Evolutionary conservation across 2,888 invertebrate genomes (phyloP).

Genomic region (Eupithecia tripunctaria): DNA sequence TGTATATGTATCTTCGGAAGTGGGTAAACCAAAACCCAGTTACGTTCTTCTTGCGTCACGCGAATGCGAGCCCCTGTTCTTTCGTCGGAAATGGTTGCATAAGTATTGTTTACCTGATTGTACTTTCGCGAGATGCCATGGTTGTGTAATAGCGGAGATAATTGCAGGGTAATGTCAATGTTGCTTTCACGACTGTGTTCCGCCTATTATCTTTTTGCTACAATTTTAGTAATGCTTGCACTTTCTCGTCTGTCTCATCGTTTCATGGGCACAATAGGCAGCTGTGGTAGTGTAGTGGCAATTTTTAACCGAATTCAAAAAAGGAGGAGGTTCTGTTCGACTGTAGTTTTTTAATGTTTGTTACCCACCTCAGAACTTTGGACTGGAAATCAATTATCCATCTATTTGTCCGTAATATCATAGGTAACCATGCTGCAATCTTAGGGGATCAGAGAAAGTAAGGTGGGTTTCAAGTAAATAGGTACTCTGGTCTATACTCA

Average conservation of each 20-base stretch:
- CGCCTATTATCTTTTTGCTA: slow-evolving; percentile 67
- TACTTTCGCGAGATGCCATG: slow-evolving; percentile 68
- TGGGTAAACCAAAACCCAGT: slow-evolving; percentile 36
- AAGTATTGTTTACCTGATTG: slow-evolving; percentile 75
- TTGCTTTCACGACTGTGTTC: slow-evolving; percentile 76
- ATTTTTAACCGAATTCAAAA: too few relatives aligned
- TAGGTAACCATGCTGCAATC: not conserved
- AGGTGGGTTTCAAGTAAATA: too few relatives aligned
- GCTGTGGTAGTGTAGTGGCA: not conserved
- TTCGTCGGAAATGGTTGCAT: slow-evolving; percentile 71
- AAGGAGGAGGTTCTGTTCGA: too few relatives aligned
- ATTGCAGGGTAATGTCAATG: slow-evolving; percentile 80
- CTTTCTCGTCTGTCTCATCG: slow-evolving; percentile 55
- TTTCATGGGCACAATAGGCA: slow-evolving; percentile 14
- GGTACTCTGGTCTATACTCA: too few relatives aligned
- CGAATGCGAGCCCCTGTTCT: slow-evolving; percentile 52
- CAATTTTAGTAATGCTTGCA: slow-evolving; percentile 57
- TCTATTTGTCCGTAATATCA: not conserved
- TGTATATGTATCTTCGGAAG: slow-evolving; percentile 49
- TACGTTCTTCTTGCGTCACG: slow-evolving; percentile 52
- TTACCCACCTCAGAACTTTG: too few relatives aligned
- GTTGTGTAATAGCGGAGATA: slow-evolving; percentile 70
- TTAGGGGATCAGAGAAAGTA: not conserved
- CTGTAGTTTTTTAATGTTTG: too few relatives aligned
- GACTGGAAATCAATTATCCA: too few relatives aligned